These are phyloP conservation scores for Prietella phreatophila DNA, from an alignment of 2,113 vertebrate species.

Conservation along the genomic window DNA sequence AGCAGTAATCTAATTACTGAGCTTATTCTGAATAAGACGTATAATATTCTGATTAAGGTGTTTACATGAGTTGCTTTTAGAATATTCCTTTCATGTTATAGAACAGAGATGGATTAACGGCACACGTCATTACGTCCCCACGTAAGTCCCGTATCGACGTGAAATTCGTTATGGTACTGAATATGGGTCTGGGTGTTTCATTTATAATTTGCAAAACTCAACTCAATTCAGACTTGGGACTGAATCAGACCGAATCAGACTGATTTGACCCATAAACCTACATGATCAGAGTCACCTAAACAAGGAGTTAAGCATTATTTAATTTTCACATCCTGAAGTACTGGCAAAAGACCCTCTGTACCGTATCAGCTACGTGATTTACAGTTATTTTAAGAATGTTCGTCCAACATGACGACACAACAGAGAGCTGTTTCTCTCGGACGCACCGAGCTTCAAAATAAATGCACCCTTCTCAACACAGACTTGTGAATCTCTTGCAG, in stretches of 20 bases:
- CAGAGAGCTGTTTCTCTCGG: background rate
- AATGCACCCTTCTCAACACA: background rate
- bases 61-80: no score
- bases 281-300: background rate
- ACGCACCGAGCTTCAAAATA: background rate
- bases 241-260: background rate
- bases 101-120: no score
- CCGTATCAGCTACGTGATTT: background rate
- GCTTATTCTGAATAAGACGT: no score
- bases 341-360: background rate
- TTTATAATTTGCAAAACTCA: background rate
- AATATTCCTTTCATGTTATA: no score
- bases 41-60: no score
- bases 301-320: background rate
- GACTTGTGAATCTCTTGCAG: background rate
- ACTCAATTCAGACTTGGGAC: background rate
- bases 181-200: no score
- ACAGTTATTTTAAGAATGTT: background rate
- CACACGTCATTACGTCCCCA: no score
- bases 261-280: background rate
- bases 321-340: background rate
- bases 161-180: no score
- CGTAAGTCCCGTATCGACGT: no score
- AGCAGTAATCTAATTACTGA: no score
- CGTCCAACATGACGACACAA: background rate